Evolutionary conservation across 2,113 vertebrate species (phyloP).

Genomic region (Chloropsis hardwickii): DNA sequence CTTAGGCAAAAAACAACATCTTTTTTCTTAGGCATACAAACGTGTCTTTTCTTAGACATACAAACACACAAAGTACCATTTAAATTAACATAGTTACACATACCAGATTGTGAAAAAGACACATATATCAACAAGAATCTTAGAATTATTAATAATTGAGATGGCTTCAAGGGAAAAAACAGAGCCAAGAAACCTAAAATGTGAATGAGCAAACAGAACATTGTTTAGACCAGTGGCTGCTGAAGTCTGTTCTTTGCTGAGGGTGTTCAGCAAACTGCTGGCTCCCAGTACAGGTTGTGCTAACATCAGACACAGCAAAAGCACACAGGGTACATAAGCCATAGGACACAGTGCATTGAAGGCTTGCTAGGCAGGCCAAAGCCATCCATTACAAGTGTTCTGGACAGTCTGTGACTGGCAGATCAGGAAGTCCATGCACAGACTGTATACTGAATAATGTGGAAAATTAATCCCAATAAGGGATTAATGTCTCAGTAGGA

Average conservation of each 20-base stretch:
- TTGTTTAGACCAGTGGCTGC: background rate
- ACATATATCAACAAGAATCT: background rate
- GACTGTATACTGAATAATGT: background rate
- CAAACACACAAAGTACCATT: background rate
- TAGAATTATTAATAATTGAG: background rate
- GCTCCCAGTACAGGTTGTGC: background rate
- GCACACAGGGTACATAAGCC: background rate
- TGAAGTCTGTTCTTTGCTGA: background rate
- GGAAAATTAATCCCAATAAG: background rate
- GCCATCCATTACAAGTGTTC: background rate
- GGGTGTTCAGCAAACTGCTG: background rate
- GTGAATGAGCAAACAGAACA: background rate
- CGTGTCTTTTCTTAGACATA: no score
- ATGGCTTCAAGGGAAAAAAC: background rate
- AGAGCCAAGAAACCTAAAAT: background rate
- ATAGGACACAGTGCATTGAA: background rate
- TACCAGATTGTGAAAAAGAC: background rate
- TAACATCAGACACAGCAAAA: background rate
- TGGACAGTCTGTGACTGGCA: background rate
- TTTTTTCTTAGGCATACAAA: background rate
- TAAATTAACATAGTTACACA: background rate
- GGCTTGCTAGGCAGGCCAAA: background rate
- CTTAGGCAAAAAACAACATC: rapidly evolving
- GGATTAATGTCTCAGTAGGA: background rate
- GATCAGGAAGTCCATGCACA: background rate